phyloP scores from a whole-genome alignment of 2,888 invertebrate genomes.

The Thumatha senex region DNA sequence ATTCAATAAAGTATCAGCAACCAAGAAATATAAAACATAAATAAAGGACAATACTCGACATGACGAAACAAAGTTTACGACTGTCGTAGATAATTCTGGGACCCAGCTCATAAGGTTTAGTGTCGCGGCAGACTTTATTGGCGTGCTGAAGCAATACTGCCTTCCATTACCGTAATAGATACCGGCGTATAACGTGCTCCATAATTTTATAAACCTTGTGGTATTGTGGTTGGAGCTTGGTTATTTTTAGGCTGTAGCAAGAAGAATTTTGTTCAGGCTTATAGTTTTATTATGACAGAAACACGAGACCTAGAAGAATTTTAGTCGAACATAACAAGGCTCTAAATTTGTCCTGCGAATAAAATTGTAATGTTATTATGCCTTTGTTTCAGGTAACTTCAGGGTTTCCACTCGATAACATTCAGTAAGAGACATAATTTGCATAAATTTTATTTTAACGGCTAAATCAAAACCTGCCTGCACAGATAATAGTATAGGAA shows the following conservation, averaged over 20 bases:
- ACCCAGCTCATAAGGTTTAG: slow-evolving; percentile 40
- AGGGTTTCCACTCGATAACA: no score
- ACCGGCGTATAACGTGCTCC: slow-evolving; percentile 17
- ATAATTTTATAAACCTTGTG: slow-evolving; percentile 11
- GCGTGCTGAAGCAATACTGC: slow-evolving; percentile 37
- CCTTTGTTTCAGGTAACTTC: no score
- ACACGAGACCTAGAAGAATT: no score
- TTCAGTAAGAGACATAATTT: no score
- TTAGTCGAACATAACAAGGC: no score
- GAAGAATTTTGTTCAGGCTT: neutral
- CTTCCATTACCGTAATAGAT: slow-evolving; percentile 43
- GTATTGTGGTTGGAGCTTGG: slow-evolving; percentile 2
- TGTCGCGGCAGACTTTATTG: slow-evolving; percentile 40
- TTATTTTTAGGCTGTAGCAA: neutral
- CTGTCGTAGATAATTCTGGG: slow-evolving; percentile 44
- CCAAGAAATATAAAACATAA: slow-evolving; percentile 26
- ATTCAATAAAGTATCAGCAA: slow-evolving; percentile 35
- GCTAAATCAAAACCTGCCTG: no score
- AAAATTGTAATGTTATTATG: no score
- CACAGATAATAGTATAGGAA: no score
- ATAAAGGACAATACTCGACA: slow-evolving; percentile 35
- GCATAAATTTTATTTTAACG: no score
- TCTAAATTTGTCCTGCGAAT: no score
- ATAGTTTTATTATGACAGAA: neutral
- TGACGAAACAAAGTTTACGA: slow-evolving; percentile 46